A percentile compares a stretch with the other conserved stretches of the same genome.
phyloP scores from a whole-genome alignment of 2,113 vertebrate species.

The Polypterus bichir region DNA sequence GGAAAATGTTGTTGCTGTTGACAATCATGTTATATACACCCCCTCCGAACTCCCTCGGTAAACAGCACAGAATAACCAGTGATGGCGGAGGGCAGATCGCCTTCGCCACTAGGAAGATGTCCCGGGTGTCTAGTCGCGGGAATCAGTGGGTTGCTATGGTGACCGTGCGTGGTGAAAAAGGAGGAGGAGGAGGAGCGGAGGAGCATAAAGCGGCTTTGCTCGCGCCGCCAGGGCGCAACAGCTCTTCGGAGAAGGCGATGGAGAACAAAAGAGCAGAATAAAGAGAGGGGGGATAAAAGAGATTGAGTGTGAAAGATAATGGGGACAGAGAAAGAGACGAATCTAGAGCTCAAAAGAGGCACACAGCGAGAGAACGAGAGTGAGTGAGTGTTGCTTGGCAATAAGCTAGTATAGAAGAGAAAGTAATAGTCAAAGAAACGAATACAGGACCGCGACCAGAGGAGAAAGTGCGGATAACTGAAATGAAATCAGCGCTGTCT shows the following conservation, averaged over 20 bases:
- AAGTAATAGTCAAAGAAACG: slow-evolving; percentile 6
- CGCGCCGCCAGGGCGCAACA: slow-evolving; percentile 8
- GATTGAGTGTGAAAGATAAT: not conserved
- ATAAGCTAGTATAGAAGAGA: not conserved
- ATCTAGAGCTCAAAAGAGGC: not conserved
- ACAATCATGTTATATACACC: too few species aligned
- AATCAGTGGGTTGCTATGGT: slow-evolving; percentile 23
- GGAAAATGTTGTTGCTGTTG: too few species aligned
- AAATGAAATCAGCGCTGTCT: not conserved
- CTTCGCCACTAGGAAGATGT: too few species aligned
- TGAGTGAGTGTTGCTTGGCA: not conserved
- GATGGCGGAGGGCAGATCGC: too few species aligned
- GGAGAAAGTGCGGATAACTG: slow-evolving; percentile 10
- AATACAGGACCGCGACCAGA: slow-evolving; percentile 1
- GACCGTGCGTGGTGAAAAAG: slow-evolving; percentile 10
- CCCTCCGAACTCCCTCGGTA: too few species aligned
- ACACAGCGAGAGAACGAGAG: not conserved
- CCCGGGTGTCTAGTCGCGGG: slow-evolving; percentile 10
- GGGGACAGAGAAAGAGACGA: not conserved
- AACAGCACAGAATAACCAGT: too few species aligned
- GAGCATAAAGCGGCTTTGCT: slow-evolving; percentile 5
- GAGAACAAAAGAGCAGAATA: slow-evolving; percentile 4
- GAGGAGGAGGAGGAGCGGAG: slow-evolving; percentile 5
- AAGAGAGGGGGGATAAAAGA: slow-evolving; percentile 1
- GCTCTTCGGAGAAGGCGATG: not conserved